Conservation (phyloP, 64 coral and sea anemone species). For the Pocillopora verrucosa region DNA sequence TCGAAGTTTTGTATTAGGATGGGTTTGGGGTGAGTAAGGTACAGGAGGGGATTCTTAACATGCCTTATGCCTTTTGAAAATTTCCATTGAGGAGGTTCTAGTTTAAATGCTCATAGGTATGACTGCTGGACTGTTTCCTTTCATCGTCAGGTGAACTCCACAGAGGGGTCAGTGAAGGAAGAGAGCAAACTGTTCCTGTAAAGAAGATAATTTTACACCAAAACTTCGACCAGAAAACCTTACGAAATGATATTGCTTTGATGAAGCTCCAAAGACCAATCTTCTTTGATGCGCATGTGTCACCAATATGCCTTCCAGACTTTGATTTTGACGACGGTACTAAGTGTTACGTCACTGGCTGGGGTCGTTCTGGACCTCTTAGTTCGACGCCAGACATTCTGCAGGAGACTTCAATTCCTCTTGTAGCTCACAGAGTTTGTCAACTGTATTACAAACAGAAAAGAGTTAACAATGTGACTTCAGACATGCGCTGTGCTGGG, state of each 20-base stretch:
- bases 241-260: slow-evolving; percentile 59
- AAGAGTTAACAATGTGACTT: slow-evolving; percentile 8
- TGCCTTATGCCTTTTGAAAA: not conserved
- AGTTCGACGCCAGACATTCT: slow-evolving; percentile 18
- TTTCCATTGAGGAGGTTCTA: not conserved
- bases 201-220: slow-evolving; percentile 45
- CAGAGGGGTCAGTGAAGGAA: slow-evolving; percentile 31
- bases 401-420: slow-evolving; percentile 41
- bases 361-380: slow-evolving; percentile 17
- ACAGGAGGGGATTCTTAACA: too few relatives aligned
- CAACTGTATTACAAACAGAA: slow-evolving; percentile 8
- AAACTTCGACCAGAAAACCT: not conserved
- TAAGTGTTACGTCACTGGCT: slow-evolving; percentile 61
- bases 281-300: slow-evolving; percentile 41
- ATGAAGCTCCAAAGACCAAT: slow-evolving; percentile 49
- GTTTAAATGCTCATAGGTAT: not conserved
- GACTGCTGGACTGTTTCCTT: not conserved
- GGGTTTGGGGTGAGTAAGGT: too few relatives aligned
- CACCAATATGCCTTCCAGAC: slow-evolving; percentile 42
- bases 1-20: too few relatives aligned
- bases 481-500: slow-evolving; percentile 55
- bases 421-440: slow-evolving; percentile 11
- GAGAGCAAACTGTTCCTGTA: slow-evolving; percentile 50
- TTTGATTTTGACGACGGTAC: slow-evolving; percentile 33
- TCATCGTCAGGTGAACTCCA: slow-evolving; percentile 33